Conservation (phyloP, 2,113 vertebrate genomes). For the Nasalis larvatus region DNA sequence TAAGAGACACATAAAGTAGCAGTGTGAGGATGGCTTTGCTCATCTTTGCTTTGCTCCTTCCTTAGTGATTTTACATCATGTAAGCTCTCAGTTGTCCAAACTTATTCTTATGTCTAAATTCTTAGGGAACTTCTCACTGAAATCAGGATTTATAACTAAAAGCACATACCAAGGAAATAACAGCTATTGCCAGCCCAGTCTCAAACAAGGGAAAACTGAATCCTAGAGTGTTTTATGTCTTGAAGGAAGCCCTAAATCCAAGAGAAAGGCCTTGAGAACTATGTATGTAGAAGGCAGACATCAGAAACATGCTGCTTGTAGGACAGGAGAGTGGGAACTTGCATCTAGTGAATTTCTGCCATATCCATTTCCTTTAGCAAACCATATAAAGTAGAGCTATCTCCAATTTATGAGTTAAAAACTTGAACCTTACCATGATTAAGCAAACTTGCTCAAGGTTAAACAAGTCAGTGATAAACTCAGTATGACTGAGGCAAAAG, state of each 20-base stretch:
- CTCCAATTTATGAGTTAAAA: background rate
- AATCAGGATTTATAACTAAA: background rate
- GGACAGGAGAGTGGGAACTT: background rate
- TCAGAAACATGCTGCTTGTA: background rate
- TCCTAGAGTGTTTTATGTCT: background rate
- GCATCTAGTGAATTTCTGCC: background rate
- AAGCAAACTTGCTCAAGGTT: background rate
- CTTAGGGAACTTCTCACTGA: slow-evolving; percentile 4
- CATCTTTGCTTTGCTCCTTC: background rate
- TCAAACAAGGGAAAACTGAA: background rate
- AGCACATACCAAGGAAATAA: background rate
- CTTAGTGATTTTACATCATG: background rate
- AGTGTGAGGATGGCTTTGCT: background rate
- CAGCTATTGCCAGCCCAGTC: background rate
- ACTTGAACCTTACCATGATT: background rate
- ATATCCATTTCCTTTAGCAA: background rate
- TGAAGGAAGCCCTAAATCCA: background rate
- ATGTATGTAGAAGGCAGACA: background rate
- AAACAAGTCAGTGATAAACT: background rate
- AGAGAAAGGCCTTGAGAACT: background rate
- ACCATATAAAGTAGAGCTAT: background rate
- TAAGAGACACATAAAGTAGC: background rate
- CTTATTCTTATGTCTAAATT: background rate
- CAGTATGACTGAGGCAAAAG: background rate
- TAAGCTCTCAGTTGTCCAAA: background rate